phyloP scores from a whole-genome alignment of 2,113 vertebrate species.

The Montifringilla adamsi region DNA sequence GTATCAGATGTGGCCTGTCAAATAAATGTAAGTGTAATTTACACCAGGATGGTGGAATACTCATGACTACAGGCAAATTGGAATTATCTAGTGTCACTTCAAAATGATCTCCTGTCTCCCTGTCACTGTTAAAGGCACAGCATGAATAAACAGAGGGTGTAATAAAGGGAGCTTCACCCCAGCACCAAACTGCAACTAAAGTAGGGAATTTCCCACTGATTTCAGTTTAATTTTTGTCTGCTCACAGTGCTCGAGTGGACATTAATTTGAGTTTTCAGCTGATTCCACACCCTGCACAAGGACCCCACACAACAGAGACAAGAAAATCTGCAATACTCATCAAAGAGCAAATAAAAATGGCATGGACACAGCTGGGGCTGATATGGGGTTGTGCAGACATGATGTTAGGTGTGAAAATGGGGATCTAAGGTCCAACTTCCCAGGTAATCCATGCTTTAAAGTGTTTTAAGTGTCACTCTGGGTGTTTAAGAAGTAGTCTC shows the following conservation, averaged over 20 bases:
- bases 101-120: not conserved
- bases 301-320: not conserved
- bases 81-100: not conserved
- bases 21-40: not conserved
- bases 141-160: not conserved
- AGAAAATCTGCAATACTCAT: not conserved
- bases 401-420: not conserved
- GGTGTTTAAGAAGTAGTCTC: not conserved
- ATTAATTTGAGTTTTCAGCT: not conserved
- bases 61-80: not conserved
- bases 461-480: not conserved
- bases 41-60: not conserved
- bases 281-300: not conserved
- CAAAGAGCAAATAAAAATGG: not conserved
- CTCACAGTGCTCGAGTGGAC: not conserved
- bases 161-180: not conserved
- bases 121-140: not conserved
- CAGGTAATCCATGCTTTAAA: not conserved
- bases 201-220: not conserved
- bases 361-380: not conserved
- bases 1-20: not conserved
- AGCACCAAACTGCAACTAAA: not conserved
- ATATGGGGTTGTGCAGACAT: not conserved
- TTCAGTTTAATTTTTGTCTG: not conserved
- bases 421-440: not conserved